Evolutionary conservation across 2,888 invertebrate genomes (phyloP).

Genomic region (Dichetophora obliterata): DNA sequence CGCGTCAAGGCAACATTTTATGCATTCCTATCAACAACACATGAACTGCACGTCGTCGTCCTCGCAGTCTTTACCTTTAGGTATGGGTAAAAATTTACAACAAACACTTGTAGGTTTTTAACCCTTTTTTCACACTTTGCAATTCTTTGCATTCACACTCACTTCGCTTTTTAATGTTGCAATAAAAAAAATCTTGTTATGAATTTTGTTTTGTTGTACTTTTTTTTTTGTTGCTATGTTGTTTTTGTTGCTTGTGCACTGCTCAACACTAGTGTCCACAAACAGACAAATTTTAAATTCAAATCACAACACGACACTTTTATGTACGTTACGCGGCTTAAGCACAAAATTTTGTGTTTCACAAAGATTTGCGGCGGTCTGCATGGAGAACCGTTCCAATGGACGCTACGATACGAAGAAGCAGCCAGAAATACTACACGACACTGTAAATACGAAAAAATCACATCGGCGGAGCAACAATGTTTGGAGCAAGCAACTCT

Average conservation of each 20-base stretch:
- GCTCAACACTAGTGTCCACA: not conserved
- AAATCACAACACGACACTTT: not conserved
- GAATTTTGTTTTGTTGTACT: too few species aligned
- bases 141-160: too few species aligned
- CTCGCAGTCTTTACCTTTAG: too few species aligned
- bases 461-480: conserved; percentile 12
- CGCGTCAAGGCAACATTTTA: too few species aligned
- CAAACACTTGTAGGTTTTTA: too few species aligned
- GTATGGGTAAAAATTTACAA: too few species aligned
- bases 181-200: too few species aligned
- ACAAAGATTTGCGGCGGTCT: not conserved
- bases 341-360: not conserved
- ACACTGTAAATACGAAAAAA: conserved; percentile 29
- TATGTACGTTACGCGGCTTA: not conserved
- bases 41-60: too few species aligned
- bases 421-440: conserved; percentile 19
- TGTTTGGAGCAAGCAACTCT: not conserved
- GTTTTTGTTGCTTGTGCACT: not conserved
- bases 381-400: conserved; percentile 8
- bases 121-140: too few species aligned
- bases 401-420: conserved; percentile 25
- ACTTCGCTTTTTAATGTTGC: too few species aligned
- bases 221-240: too few species aligned
- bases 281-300: not conserved
- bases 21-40: too few species aligned